Evolutionary conservation across 2,888 invertebrate species (phyloP), one percentile per base, ranked within the genome.

Genomic region (Carterocephalus palaemon): DNA sequence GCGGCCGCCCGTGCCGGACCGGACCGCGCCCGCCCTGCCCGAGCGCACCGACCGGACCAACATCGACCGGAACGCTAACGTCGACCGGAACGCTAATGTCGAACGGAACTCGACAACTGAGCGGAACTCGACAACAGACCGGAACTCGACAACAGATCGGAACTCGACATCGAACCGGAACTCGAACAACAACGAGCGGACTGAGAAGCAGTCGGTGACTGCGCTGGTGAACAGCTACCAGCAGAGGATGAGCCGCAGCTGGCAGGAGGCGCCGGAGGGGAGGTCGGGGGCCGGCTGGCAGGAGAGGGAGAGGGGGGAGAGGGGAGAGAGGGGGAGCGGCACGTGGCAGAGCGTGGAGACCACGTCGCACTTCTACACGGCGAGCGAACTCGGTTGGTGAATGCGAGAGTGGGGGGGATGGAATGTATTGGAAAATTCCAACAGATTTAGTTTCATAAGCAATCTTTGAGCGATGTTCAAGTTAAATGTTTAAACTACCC

Each of bases 151-250:
- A 10, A 9, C 31, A 15, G 53, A 52, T 1, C 9, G 49, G 13
- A 37, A 41, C 5, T 32, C 43, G 32, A 28, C 16, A 12, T 38
- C 26, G 17, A 48, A 38, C 2, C 38, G 46, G n/a, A 34, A 24
- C 32, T 32, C 47, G 2, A 47, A 23, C 2, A 53, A 53, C 17
- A 42, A 54, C 29, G 59, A 56, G 5, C 49, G 52, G 40, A 40
- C 51, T 15, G 72, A 78, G 48, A 74, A 77, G 38, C 26, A 38
- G n/a, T 81, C 81, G 0, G 86, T 85, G 0, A 77, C 80, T 0
- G 74, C 83, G 0, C 54, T 86, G 3, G 85, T 86, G 7, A 84
- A 77, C 58, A 82, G 77, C 54, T 86, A 81, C 58, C 85, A 85
- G 53, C 82, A 84, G 49, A 56, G 77, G 10, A 75, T 80, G 71